phyloP scores from a whole-genome alignment of 2,113 vertebrate genomes.

The Tachycineta bicolor region DNA sequence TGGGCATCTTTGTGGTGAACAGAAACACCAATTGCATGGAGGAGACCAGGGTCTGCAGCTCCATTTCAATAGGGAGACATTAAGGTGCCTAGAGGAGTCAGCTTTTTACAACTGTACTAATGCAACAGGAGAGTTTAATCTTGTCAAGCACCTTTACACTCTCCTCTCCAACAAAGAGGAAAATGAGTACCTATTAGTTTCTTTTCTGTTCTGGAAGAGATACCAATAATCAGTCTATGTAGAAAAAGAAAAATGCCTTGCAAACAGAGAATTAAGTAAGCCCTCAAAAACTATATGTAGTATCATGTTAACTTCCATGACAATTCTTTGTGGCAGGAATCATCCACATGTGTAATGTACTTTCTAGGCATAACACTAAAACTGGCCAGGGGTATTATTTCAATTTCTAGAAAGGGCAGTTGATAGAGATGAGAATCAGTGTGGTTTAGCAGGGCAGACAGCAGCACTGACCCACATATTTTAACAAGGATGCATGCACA shows the following conservation, averaged over 20 bases:
- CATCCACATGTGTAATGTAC: not conserved
- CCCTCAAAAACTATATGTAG: not conserved
- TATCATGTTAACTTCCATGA: not conserved
- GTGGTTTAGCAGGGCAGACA: not conserved
- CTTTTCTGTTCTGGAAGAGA: not conserved
- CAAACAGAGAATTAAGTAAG: not conserved
- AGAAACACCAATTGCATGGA: not conserved
- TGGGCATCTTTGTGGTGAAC: not conserved
- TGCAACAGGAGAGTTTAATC: not conserved
- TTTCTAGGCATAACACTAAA: not conserved
- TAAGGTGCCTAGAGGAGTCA: not conserved
- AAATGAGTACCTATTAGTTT: not conserved
- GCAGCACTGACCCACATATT: conserved; percentile 18
- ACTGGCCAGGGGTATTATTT: conserved; percentile 43
- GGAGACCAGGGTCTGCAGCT: not conserved
- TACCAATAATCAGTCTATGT: not conserved
- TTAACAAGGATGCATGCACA: not conserved
- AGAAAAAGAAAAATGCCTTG: not conserved
- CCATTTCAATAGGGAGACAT: not conserved
- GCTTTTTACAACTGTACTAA: not conserved
- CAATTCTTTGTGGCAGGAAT: conserved; percentile 44
- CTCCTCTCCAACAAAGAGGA: not conserved
- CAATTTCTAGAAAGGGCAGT: conserved; percentile 24
- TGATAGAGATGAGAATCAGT: not conserved
- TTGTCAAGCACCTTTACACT: not conserved